Percentiles rank a stretch among this genome's conserved stretches.
phyloP scores from a whole-genome alignment of 2,113 vertebrate species.

The Cettia cetti region DNA sequence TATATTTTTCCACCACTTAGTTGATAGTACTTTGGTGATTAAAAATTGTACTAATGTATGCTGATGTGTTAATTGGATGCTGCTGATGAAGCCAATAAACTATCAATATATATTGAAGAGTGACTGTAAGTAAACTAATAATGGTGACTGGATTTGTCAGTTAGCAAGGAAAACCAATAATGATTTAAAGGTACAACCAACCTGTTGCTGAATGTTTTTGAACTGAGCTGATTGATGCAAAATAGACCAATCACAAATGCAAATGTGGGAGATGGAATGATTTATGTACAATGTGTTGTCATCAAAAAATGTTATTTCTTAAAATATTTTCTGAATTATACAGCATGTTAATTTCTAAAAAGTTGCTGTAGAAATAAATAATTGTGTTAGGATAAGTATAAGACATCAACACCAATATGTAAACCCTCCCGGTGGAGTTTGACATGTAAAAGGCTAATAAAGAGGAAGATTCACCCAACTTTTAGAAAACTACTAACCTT shows the following conservation, averaged over 20 bases:
- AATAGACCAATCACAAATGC: background rate
- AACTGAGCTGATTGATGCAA: slow-evolving; percentile 14
- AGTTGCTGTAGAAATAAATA: background rate
- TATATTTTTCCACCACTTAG: slow-evolving; percentile 24
- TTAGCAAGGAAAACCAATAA: slow-evolving; percentile 41
- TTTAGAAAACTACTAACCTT: background rate
- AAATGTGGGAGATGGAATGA: background rate
- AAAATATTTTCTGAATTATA: background rate
- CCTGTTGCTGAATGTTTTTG: slow-evolving; percentile 32
- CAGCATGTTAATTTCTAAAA: background rate
- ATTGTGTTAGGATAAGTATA: background rate
- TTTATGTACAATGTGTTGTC: background rate
- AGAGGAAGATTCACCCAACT: background rate
- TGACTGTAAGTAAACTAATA: slow-evolving; percentile 61
- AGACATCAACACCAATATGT: background rate
- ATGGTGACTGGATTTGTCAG: slow-evolving; percentile 62
- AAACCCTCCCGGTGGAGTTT: background rate
- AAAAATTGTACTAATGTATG: slow-evolving; percentile 60
- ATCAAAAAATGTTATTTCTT: background rate
- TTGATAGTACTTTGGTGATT: slow-evolving; percentile 18
- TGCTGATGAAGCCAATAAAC: slow-evolving; percentile 51
- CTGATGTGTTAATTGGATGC: slow-evolving; percentile 50
- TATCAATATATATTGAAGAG: slow-evolving; percentile 62
- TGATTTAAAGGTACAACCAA: slow-evolving; percentile 47
- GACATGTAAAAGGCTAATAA: background rate